These are phyloP conservation scores for Eutolmus rufibarbis DNA, from an alignment of 2,888 invertebrate species.

Conservation along the genomic window DNA sequence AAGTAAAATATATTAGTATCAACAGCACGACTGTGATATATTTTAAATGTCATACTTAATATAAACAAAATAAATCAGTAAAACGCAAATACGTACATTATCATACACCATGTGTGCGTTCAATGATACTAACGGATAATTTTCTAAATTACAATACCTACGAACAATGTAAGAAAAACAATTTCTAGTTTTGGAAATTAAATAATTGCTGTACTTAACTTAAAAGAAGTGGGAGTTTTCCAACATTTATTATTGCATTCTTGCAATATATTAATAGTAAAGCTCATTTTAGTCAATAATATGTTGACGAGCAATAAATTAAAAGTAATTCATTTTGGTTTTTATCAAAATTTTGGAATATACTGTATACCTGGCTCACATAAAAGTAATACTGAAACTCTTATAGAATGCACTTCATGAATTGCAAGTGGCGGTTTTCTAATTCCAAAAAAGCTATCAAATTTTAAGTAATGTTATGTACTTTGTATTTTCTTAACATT, in stretches of 20 bases:
- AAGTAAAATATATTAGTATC: slow-evolving; percentile 47
- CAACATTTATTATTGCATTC: slow-evolving; percentile 42
- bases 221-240: slow-evolving; percentile 7
- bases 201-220: neutral
- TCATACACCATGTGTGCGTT: neutral
- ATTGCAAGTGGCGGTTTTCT: neutral
- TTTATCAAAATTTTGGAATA: neutral
- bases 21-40: slow-evolving; percentile 54
- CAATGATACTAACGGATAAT: neutral
- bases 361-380: neutral
- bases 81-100: neutral
- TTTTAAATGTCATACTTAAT: slow-evolving; percentile 48
- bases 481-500: neutral
- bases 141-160: slow-evolving; percentile 1
- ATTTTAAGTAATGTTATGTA: neutral
- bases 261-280: slow-evolving; percentile 41
- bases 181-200: slow-evolving; percentile 1
- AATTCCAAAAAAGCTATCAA: neutral
- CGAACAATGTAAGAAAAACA: neutral
- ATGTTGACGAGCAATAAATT: slow-evolving; percentile 14
- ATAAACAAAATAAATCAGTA: neutral
- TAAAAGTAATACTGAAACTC: neutral
- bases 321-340: neutral
- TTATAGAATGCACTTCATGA: neutral
- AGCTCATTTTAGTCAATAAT: slow-evolving; percentile 40